Evolutionary conservation across 2,888 invertebrate species (phyloP), one percentile per base, ranked within the genome.

Genomic region (Timema podura): DNA sequence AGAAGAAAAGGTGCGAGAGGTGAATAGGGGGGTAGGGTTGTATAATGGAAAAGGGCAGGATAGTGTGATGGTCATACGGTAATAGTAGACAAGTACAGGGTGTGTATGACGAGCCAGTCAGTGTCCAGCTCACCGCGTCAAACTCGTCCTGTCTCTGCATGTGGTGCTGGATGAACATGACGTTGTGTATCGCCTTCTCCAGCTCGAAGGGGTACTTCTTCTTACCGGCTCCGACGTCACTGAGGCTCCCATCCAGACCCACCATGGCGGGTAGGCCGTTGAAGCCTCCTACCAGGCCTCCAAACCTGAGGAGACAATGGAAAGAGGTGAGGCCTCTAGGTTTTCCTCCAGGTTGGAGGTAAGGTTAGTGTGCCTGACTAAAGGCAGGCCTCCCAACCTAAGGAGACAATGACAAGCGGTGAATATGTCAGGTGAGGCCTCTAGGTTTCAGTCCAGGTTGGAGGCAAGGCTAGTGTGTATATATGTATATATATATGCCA

Each of bases 121-220:
- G 30, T 30, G 30, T 30, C 30, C 11, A 5, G 76, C 88, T 86
- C 83, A 96, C 96, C 83, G 95, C 94, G 84, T 95, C 94, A 81
- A 94, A 96, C 80, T 95, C 95, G 79, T 96, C 95, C 81, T 95
- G 93, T n/a, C 95, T 87, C 79, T 93, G 92, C 82, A 95, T 94
- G 79, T 96, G 96, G 79, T 95, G 94, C 77, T 96, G 95, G 75
- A 96, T 96, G 79, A 96, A 96, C 91, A 94, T 94, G 68, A 96
- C 94, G 80, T 96, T 96, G 79, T 95, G 94, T 75, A 96, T 92
- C 65, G 96, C 95, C 79, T 95, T 94, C 80, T 96, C 95, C 77
- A 96, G 84, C 80, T 96, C 95, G 78, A 94, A 94, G 0, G 95
- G 95, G 81, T 94, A 95, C 80, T 94, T 95, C 30, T 30, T 30